Evolutionary conservation across 2,113 vertebrate genomes (phyloP).

Genomic region (Ochotona princeps): DNA sequence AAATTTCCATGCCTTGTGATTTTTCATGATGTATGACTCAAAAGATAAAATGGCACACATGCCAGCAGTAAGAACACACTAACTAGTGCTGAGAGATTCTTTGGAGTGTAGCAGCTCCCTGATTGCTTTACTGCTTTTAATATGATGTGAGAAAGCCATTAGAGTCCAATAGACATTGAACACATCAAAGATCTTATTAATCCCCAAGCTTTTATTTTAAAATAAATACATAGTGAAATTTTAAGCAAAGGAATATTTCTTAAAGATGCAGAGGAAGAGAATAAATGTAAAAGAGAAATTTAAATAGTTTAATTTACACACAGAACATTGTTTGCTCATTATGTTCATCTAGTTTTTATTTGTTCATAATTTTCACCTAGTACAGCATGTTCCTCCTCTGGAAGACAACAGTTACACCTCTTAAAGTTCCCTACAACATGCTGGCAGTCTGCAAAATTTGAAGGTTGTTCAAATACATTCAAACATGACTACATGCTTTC

Average conservation of each 20-base stretch:
- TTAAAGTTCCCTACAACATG: not conserved
- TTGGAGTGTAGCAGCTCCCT: not conserved
- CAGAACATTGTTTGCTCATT: not conserved
- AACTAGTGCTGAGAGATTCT: not conserved
- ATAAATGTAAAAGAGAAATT: not conserved
- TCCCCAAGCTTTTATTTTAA: not conserved
- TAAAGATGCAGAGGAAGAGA: not conserved
- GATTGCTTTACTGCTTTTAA: not conserved
- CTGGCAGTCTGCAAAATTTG: not conserved
- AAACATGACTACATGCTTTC: conserved; percentile 10
- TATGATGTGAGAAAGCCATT: conserved; percentile 14
- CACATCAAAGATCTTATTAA: not conserved
- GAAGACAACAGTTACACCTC: not conserved
- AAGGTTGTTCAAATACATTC: not conserved
- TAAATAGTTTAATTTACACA: not conserved
- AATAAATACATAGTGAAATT: not conserved
- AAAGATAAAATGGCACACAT: not conserved
- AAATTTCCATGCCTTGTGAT: conserved; percentile 23
- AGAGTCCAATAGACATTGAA: not conserved
- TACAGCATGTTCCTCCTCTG: not conserved
- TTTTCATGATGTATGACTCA: not conserved
- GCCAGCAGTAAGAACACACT: conserved; percentile 9
- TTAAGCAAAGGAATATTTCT: not conserved
- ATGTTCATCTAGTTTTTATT: not conserved
- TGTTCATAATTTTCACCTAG: not conserved